Evolutionary conservation across 2,888 invertebrate species (phyloP).

Genomic region (Piscicola geometra): DNA sequence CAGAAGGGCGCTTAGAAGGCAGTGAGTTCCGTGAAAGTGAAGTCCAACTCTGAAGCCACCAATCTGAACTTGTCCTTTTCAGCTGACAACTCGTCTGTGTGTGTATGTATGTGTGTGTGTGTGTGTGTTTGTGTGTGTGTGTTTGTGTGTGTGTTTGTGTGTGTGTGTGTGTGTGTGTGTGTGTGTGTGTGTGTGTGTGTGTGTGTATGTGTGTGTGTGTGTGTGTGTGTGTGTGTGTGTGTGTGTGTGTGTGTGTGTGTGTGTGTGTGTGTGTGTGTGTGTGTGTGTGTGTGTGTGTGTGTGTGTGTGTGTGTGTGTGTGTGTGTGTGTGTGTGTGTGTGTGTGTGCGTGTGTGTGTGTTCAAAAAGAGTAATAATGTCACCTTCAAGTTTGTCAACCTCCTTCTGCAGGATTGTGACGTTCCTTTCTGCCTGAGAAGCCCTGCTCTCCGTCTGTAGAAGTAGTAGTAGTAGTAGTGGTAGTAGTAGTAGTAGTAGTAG

Average conservation of each 20-base stretch:
- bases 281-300: background rate
- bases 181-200: background rate
- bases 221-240: background rate
- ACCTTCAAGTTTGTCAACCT: slow-evolving; percentile 32
- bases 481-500: no score
- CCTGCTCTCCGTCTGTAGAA: slow-evolving; percentile 23
- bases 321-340: background rate
- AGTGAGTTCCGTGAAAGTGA: slow-evolving; percentile 32
- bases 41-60: slow-evolving; percentile 26
- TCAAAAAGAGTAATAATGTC: background rate
- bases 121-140: no score
- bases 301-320: background rate
- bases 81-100: slow-evolving; percentile 22
- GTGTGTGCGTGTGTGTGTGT: background rate
- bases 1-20: slow-evolving; percentile 28
- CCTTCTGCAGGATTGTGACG: slow-evolving; percentile 26
- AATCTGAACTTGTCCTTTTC: slow-evolving; percentile 34
- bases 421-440: slow-evolving; percentile 23
- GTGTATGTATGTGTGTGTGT: background rate
- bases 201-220: background rate
- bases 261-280: background rate
- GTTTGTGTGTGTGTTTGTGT: no score
- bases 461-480: no score
- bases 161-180: no score
- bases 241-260: background rate